Evolutionary conservation across 2,797 vertebrate species (phyloP).

Genomic region (Fundulus diaphanus): DNA sequence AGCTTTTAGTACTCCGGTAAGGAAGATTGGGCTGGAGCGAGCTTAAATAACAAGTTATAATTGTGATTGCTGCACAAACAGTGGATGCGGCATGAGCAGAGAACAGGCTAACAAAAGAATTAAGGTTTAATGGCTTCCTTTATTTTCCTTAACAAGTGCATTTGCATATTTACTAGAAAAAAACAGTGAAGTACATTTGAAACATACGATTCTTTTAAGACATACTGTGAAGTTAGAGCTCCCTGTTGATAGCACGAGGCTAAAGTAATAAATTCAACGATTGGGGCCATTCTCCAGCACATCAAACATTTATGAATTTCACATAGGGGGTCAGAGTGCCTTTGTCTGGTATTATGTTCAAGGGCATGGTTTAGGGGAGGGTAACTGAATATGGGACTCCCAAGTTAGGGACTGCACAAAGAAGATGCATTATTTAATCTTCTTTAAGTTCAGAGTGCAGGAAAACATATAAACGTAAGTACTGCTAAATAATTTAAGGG

Average conservation of each 20-base stretch:
- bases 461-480: not conserved
- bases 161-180: not conserved
- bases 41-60: too few species aligned
- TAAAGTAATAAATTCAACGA: slow-evolving; percentile 8
- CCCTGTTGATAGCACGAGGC: not conserved
- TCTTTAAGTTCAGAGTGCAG: not conserved
- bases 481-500: not conserved
- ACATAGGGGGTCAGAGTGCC: not conserved
- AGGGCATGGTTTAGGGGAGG: slow-evolving; percentile 28
- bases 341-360: slow-evolving; percentile 50
- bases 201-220: not conserved
- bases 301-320: slow-evolving; percentile 42
- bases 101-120: too few species aligned
- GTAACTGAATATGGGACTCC: slow-evolving; percentile 34
- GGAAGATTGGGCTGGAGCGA: too few species aligned
- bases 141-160: not conserved
- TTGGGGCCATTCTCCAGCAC: slow-evolving; percentile 9
- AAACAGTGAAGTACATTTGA: not conserved
- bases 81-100: too few species aligned
- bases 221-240: not conserved
- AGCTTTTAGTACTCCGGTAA: too few species aligned
- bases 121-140: not conserved
- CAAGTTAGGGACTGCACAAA: not conserved
- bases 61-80: too few species aligned
- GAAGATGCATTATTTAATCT: not conserved